phyloP scores from a whole-genome alignment of 2,888 invertebrate species.

The Drosophila gaucha region DNA sequence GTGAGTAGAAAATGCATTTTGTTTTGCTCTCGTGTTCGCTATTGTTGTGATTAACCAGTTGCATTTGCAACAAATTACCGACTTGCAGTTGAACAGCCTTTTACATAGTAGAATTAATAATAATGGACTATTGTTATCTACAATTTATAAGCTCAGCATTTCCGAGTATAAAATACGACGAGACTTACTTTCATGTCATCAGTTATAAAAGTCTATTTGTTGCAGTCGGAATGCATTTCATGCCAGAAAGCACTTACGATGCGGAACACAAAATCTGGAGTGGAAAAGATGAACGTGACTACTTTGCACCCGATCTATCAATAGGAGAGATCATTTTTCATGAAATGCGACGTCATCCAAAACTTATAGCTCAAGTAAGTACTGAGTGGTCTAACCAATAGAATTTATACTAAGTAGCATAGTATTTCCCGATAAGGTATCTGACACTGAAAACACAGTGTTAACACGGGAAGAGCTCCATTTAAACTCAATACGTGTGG shows the following conservation, averaged over 20 bases:
- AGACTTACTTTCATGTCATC: neutral
- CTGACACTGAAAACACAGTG: constrained; percentile 54
- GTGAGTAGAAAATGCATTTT: neutral
- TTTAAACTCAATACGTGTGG: constrained; percentile 62
- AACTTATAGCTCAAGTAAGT: constrained; percentile 55
- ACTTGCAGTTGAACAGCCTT: neutral
- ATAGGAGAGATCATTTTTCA: constrained; percentile 62
- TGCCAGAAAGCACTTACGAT: constrained; percentile 42
- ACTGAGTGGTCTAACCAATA: accelerated
- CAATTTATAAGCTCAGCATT: no score
- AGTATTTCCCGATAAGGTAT: constrained; percentile 49
- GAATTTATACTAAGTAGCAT: constrained; percentile 9
- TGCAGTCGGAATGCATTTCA: constrained; percentile 40
- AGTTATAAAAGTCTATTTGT: constrained; percentile 1
- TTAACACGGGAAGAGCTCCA: constrained; percentile 57
- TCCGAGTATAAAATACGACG: constrained; percentile 21
- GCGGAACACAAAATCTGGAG: constrained; percentile 60
- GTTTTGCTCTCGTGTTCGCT: neutral
- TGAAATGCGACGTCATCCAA: constrained; percentile 58
- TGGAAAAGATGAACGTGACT: constrained; percentile 13
- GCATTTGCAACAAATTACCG: neutral
- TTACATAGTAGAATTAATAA: neutral
- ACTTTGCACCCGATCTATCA: constrained; percentile 59
- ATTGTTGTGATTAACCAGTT: no score
- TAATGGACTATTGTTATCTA: neutral